Base-by-base conservation (phyloP, 2,113 vertebrate genomes). In the Formicarius rufipectus region DNA sequence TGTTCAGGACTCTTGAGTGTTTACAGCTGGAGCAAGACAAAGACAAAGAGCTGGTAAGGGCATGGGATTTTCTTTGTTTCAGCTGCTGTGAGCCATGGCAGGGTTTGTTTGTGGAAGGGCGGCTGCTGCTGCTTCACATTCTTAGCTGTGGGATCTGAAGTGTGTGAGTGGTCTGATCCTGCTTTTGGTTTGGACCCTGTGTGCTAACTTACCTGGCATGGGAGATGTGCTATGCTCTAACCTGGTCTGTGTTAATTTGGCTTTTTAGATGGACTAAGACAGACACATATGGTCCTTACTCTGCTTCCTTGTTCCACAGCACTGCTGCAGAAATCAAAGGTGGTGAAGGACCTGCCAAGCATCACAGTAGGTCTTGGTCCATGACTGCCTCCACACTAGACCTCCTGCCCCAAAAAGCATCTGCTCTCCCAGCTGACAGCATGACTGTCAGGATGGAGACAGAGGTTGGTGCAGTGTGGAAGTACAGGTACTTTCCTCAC, bases 301-400 rank as follows among this genome's bases (percentile, higher is more conserved):
- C 42, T 74, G 13, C 50, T 6, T 2, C 3, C n/a, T 39, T 25
- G 10, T 44, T 89, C 14, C 3, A 6, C 23, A 25, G 9, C 0
- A 2, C n/a, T 68, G 45, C 82, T 0, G 1, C 42, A 50, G 74
- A 49, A 87, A 9, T 31, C 53, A 30, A 40, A 78, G 77, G 77
- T 50, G 56, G 2, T 58, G 47, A 64, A 75, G 60, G 55, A 27
- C 23, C 27, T 81, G 8, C 44, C 39, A 14, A 40, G 44, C 42
- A 30, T 28, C 25, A 1, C 1, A 5, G 37, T 0, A 9, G 53
- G 14, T 28, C 62, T 49, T 15, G 7, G 42, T 47, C n/a, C 2
- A 0, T 21, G 37, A 23, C 64, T 31, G 35, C 55, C 27, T 90
- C 33, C 24, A 7, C 1, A 0, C 50, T 17, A 49, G 58, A 13